A percentile compares a stretch with the other conserved stretches of the same genome.
phyloP scores from a whole-genome alignment of 2,797 vertebrate species.

The Diglossa cyanea region DNA sequence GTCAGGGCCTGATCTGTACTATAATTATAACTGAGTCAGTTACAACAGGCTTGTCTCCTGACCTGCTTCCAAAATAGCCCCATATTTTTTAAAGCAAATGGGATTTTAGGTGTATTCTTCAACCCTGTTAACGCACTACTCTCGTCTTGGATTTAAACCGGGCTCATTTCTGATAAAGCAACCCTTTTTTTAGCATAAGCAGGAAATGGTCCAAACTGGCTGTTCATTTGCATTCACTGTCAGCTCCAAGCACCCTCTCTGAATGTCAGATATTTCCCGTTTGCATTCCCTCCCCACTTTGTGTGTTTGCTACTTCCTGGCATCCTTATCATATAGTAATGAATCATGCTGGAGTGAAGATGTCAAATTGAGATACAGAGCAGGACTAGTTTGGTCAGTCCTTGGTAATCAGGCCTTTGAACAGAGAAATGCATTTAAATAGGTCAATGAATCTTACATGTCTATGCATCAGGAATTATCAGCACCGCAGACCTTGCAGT shows the following conservation, averaged over 20 bases:
- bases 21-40: slow-evolving; percentile 70
- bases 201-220: slow-evolving; percentile 42
- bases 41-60: slow-evolving; percentile 64
- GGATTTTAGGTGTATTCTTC: slow-evolving; percentile 28
- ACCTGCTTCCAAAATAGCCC: slow-evolving; percentile 57
- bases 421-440: slow-evolving; percentile 56
- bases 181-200: slow-evolving; percentile 5
- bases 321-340: slow-evolving; percentile 56
- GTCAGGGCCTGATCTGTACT: slow-evolving; percentile 57
- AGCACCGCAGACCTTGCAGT: slow-evolving; percentile 9
- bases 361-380: slow-evolving; percentile 6
- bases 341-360: slow-evolving; percentile 28
- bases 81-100: slow-evolving; percentile 37
- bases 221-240: slow-evolving; percentile 44
- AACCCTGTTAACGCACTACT: neutral
- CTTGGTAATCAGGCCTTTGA: slow-evolving; percentile 38
- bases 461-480: slow-evolving; percentile 34
- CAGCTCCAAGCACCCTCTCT: slow-evolving; percentile 22
- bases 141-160: neutral
- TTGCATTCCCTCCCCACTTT: slow-evolving; percentile 27
- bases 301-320: slow-evolving; percentile 62
- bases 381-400: slow-evolving; percentile 41
- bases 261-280: slow-evolving; percentile 63
- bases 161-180: slow-evolving; percentile 34
- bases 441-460: slow-evolving; percentile 57